These are phyloP conservation scores for Crossocerus cetratus DNA, from an alignment of 2,888 invertebrate species.

Conservation along the genomic window DNA sequence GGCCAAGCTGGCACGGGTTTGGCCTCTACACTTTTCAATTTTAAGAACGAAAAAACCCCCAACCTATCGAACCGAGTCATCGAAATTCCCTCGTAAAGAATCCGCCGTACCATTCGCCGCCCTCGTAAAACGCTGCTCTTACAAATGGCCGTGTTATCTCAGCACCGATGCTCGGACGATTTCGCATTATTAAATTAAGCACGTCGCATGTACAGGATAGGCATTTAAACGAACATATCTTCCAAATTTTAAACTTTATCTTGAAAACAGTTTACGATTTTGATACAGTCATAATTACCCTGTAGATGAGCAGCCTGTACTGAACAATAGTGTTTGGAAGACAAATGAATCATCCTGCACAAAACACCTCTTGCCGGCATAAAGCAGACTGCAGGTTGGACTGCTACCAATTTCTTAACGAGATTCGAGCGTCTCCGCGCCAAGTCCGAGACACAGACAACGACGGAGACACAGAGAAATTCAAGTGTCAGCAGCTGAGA, in stretches of 20 bases:
- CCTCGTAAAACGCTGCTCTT: conserved; percentile 7
- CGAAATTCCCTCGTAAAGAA: conserved; percentile 41
- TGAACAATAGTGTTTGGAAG: too few relatives aligned
- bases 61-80: conserved; percentile 27
- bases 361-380: too few relatives aligned
- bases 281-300: too few relatives aligned
- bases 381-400: not conserved
- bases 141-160: not conserved
- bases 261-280: too few relatives aligned
- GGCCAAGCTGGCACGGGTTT: conserved; percentile 54
- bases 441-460: not conserved
- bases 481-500: not conserved
- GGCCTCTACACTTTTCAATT: conserved; percentile 46
- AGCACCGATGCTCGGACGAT: not conserved
- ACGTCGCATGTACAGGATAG: too few relatives aligned
- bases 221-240: too few relatives aligned
- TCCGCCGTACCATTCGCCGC: not conserved
- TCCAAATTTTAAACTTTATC: too few relatives aligned
- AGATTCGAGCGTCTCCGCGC: not conserved
- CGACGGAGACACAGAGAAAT: not conserved
- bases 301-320: too few relatives aligned
- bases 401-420: not conserved
- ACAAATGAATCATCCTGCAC: too few relatives aligned
- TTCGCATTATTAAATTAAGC: too few relatives aligned
- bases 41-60: conserved; percentile 38